Evolutionary conservation across 2,888 invertebrate genomes (phyloP).

Genomic region (Beris chalybata): DNA sequence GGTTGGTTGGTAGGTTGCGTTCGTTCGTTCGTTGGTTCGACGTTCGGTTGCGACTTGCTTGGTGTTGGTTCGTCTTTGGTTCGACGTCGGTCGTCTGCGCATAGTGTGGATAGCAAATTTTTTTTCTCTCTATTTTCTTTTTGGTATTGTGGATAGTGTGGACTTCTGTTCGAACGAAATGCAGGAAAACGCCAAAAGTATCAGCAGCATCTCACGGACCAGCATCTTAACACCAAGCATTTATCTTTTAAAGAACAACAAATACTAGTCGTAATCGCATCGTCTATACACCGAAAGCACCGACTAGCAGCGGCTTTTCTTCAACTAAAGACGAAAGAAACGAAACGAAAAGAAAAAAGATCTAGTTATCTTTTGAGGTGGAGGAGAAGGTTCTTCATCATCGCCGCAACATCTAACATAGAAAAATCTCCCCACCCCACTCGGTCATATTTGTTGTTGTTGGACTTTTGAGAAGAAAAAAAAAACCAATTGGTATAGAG

Average conservation of each 20-base stretch:
- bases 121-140: too few relatives aligned
- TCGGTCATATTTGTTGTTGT: too few relatives aligned
- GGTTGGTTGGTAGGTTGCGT: neutral
- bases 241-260: neutral
- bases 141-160: conserved; percentile 20
- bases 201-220: neutral
- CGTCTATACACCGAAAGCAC: too few relatives aligned
- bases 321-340: too few relatives aligned
- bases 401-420: conserved; percentile 22
- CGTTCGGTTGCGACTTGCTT: neutral
- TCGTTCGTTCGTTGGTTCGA: neutral
- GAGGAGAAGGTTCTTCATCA: conserved; percentile 25
- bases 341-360: too few relatives aligned
- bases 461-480: conserved; percentile 14
- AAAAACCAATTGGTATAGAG: conserved; percentile 30
- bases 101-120: conserved; percentile 15
- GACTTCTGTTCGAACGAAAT: conserved; percentile 4
- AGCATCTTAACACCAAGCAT: conserved; percentile 6
- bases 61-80: neutral
- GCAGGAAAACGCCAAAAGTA: conserved; percentile 3
- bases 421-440: conserved; percentile 31
- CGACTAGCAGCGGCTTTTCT: too few relatives aligned
- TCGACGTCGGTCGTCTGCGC: conserved; percentile 19
- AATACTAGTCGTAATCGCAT: too few relatives aligned
- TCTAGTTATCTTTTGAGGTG: neutral